Evolutionary conservation across 1,140 invertebrate genomes (phyloP).

Genomic region (Nilaparvata lugens): DNA sequence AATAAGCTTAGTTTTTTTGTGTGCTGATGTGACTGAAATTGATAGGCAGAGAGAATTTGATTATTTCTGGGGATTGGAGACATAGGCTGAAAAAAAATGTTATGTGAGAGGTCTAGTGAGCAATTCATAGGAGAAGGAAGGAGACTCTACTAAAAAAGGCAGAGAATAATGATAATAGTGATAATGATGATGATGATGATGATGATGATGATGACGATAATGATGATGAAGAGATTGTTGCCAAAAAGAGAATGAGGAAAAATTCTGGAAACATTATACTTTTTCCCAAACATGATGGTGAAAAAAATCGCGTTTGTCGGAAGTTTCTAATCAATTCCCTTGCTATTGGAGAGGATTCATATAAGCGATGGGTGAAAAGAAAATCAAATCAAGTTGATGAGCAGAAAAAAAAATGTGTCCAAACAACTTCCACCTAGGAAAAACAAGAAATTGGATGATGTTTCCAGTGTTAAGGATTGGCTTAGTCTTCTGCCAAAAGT

Average conservation of each 20-base stretch:
- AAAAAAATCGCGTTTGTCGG: background rate
- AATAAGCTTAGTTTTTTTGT: background rate
- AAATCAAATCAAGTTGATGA: no score
- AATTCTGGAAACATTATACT: background rate
- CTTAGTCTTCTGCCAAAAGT: conserved; percentile 11
- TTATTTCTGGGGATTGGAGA: background rate
- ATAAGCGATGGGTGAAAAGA: background rate
- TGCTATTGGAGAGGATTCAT: background rate
- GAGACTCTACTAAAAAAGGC: background rate
- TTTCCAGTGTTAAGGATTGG: conserved; percentile 8
- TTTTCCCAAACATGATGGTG: background rate
- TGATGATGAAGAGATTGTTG: background rate
- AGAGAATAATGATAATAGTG: background rate
- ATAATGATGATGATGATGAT: background rate
- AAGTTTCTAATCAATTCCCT: background rate
- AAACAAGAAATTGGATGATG: background rate
- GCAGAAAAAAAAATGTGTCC: no score
- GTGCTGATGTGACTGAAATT: background rate
- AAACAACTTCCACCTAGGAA: background rate
- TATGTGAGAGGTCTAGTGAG: background rate
- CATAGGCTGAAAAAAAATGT: background rate
- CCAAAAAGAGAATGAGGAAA: background rate
- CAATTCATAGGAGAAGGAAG: background rate
- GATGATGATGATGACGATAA: background rate
- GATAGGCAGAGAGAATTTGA: background rate